Evolutionary conservation across 2,113 vertebrate genomes (phyloP).

Genomic region (Seriola dumerili): DNA sequence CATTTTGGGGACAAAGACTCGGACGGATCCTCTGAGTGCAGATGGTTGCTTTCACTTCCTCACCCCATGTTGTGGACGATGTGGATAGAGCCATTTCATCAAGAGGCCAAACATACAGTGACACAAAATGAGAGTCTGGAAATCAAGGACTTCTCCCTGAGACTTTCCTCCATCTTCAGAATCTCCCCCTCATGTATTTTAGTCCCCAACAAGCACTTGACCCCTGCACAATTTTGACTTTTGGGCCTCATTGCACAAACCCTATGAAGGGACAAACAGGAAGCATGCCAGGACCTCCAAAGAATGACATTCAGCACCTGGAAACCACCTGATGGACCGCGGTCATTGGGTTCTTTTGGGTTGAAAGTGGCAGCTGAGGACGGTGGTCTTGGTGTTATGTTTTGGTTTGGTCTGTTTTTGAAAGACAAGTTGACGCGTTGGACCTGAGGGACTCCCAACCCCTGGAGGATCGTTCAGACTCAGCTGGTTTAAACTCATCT

Average conservation of each 20-base stretch:
- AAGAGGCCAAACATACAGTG: not conserved
- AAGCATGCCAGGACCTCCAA: not conserved
- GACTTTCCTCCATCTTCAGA: not conserved
- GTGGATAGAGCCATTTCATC: not conserved
- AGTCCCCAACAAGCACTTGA: not conserved
- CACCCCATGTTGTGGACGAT: not conserved
- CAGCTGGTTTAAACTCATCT: not conserved
- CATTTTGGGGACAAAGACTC: not conserved
- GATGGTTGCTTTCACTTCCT: conserved; percentile 23
- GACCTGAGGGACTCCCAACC: not conserved
- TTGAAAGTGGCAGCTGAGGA: not conserved
- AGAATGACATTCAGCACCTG: not conserved
- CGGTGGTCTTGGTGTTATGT: not conserved
- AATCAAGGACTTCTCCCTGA: not conserved
- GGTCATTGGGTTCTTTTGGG: not conserved
- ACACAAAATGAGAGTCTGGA: not conserved
- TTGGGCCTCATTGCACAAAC: conserved; percentile 42
- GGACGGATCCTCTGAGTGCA: not conserved
- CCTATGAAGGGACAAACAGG: not conserved
- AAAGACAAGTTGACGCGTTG: not conserved
- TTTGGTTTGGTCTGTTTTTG: not conserved
- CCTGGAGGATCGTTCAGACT: not conserved
- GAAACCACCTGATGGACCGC: not conserved
- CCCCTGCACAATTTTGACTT: conserved; percentile 31
- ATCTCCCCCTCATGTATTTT: not conserved